phyloP scores from a whole-genome alignment of 1,140 invertebrate genomes.

The Drosophila kikkawai region DNA sequence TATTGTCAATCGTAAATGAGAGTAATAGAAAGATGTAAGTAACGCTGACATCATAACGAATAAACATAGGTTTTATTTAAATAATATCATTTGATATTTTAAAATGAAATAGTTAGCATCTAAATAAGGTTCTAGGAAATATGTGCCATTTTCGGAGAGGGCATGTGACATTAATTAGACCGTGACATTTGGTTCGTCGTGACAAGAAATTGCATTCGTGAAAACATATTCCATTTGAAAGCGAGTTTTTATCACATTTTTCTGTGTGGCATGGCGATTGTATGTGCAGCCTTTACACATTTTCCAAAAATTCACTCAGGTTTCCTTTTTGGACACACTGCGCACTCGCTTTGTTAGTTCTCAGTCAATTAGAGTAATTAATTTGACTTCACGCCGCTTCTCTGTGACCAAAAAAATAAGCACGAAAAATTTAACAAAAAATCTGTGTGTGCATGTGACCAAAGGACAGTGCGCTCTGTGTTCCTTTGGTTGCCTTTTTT shows the following conservation, averaged over 20 bases:
- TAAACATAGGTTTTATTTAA: no score
- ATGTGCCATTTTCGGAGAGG: background rate
- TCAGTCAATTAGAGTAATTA: constrained; percentile 73
- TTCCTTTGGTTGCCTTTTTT: background rate
- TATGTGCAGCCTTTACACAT: background rate
- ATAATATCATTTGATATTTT: no score
- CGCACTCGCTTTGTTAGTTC: constrained; percentile 54
- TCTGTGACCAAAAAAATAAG: constrained; percentile 25
- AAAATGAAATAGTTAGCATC: no score
- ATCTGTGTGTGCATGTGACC: constrained; percentile 3
- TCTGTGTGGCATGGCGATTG: background rate
- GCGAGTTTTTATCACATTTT: constrained; percentile 7
- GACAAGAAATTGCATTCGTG: background rate
- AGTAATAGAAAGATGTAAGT: no score
- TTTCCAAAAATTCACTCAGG: constrained; percentile 1
- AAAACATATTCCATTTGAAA: constrained; percentile 12
- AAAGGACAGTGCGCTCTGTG: constrained; percentile 1
- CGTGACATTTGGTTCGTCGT: background rate
- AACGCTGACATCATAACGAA: no score
- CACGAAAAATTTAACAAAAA: constrained; percentile 10
- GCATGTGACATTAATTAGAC: background rate
- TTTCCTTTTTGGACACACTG: constrained; percentile 20
- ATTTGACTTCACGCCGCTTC: constrained; percentile 50
- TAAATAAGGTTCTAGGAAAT: no score
- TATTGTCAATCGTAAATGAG: no score